Conservation (phyloP, 1,140 invertebrate species). For the Drosophila arawakana region DNA sequence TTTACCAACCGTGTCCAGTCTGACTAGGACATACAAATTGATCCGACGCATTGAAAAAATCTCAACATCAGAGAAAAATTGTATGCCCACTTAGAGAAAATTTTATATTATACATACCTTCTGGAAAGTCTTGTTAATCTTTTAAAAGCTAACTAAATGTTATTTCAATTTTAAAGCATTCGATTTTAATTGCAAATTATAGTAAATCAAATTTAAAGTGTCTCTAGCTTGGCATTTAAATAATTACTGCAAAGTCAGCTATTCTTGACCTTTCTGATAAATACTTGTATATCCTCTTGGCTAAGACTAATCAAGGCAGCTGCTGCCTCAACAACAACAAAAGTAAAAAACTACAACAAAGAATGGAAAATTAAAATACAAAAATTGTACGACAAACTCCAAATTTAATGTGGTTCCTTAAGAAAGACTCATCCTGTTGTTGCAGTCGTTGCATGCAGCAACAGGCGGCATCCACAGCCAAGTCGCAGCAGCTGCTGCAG, state of each 20-base stretch:
- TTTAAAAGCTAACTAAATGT: too few species aligned
- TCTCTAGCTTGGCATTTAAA: not conserved
- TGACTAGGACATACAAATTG: too few species aligned
- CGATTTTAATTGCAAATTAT: too few species aligned
- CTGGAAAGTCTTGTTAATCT: too few species aligned
- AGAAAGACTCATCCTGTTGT: conserved; percentile 26
- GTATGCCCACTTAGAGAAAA: too few species aligned
- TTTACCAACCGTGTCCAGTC: too few species aligned
- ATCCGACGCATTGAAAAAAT: too few species aligned
- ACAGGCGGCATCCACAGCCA: conserved; percentile 26
- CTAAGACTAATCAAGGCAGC: not conserved
- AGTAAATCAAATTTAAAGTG: too few species aligned
- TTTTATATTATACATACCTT: too few species aligned
- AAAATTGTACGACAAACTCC: conserved; percentile 60
- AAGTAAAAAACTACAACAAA: conserved; percentile 14
- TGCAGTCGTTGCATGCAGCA: conserved; percentile 9
- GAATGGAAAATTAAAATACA: conserved; percentile 7
- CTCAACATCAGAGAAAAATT: too few species aligned
- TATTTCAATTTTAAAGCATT: too few species aligned
- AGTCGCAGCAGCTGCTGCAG: not conserved
- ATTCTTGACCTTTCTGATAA: conserved; percentile 60
- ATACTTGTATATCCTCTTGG: not conserved
- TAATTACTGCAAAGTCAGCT: too few species aligned
- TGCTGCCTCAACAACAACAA: conserved; percentile 10
- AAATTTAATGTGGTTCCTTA: conserved; percentile 57